Evolutionary conservation across 2,888 invertebrate species (phyloP), one percentile per base, ranked within the genome.

Genomic region (Smittia sp.): DNA sequence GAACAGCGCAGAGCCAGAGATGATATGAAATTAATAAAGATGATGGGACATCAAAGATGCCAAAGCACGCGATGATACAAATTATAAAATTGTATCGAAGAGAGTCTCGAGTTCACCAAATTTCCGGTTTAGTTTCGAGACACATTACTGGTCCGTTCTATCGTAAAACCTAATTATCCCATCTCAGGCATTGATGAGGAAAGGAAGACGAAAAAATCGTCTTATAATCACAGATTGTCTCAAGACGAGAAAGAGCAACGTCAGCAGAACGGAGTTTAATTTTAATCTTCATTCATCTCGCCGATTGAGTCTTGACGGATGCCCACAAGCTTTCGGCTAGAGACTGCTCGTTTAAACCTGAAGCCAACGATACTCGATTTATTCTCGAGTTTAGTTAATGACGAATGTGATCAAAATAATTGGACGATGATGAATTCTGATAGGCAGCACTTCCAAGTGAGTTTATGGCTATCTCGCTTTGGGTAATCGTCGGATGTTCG

Each of bases 31-130:
- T 69, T 69, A 69, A 69, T 69, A 69, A 69, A 69, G 69, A 69
- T 69, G 69, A 69, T 41, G n/a, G 15, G 66, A 25, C 66, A 66
- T 52, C 52, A 46, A 69, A n/a, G 62, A 13, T 9, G 20, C 62
- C 13, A 62, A 69, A 69, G 69, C 69, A 69, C 69, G 69, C 69
- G 69, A 69, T 69, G 69, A 69, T 69, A 69, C 52, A 69, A 52
- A 69, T 69, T 18, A 69, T 69, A 20, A 66, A 66, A 66, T 66
- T 66, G 38, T 66, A 66, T 66, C 66, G 38, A 32, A 66, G 13
- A 32, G 9, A 32, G 7, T 66, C 25, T 32, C 20, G 22, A n/a
- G 27, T 66, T 15, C 38, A 32, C 15, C 66, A 66, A 38, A 66
- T 66, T 66, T 66, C 66, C 66, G 66, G 66, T 66, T 66, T 18